Evolutionary conservation across 2,888 invertebrate genomes (phyloP).

Genomic region (Ptychoptera albimana): DNA sequence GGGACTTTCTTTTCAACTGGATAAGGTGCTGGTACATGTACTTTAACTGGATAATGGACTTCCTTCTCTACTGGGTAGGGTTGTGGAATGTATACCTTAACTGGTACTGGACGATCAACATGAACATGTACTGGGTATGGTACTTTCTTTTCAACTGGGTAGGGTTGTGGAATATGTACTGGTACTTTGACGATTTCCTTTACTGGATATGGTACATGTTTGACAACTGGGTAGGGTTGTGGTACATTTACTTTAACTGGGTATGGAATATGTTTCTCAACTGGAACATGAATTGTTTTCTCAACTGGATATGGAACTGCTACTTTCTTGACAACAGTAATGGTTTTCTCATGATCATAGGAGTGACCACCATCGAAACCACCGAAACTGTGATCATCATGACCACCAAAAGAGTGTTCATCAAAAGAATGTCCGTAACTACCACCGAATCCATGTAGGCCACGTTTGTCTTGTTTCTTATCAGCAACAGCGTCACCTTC

Average conservation of each 20-base stretch:
- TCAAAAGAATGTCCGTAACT: conserved; percentile 29
- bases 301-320: conserved; percentile 55
- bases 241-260: conserved; percentile 49
- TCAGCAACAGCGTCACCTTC: conserved; percentile 27
- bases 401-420: conserved; percentile 9
- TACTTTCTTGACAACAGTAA: conserved; percentile 59
- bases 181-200: conserved; percentile 67
- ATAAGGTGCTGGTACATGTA: conserved; percentile 59
- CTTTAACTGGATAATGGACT: conserved; percentile 55
- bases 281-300: conserved; percentile 46
- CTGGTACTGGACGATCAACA: conserved; percentile 63
- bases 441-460: conserved; percentile 41
- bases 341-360: conserved; percentile 41
- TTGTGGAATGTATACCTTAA: conserved; percentile 43
- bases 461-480: conserved; percentile 62
- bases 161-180: conserved; percentile 59
- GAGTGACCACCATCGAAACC: conserved; percentile 20
- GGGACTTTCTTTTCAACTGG: conserved; percentile 49
- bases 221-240: conserved; percentile 54
- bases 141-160: conserved; percentile 62
- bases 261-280: conserved; percentile 43
- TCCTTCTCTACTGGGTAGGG: conserved; percentile 55
- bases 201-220: conserved; percentile 53
- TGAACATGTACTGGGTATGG: conserved; percentile 58
- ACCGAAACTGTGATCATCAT: conserved; percentile 18